A percentile compares a stretch with the other conserved stretches of the same genome.
phyloP scores from a whole-genome alignment of 2,888 invertebrate species.

The Hemaris fuciformis region DNA sequence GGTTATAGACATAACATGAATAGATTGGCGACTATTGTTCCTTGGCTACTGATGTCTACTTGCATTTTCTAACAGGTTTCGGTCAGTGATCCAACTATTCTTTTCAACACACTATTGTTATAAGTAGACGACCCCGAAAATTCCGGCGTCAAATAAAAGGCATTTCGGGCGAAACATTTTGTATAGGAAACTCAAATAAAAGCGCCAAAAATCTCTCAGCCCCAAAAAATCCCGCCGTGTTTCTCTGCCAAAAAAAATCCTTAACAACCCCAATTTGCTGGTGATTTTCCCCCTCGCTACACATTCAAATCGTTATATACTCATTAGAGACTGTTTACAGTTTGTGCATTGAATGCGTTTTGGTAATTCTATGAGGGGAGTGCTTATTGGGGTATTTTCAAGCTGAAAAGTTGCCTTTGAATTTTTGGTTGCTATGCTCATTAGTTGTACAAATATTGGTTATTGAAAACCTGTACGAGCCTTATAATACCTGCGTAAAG shows the following conservation, averaged over 20 bases:
- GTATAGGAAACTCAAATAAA: not conserved
- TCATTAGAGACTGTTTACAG: constrained; percentile 6
- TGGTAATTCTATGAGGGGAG: not conserved
- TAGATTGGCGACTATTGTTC: too few relatives aligned
- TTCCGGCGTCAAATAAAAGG: not conserved
- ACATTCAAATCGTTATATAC: constrained; percentile 3
- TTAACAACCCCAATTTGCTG: not conserved
- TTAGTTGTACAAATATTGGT: not conserved
- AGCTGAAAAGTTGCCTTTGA: not conserved
- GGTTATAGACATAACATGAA: too few relatives aligned
- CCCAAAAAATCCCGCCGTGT: not conserved
- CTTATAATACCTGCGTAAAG: not conserved
- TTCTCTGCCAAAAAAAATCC: not conserved
- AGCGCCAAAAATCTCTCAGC: not conserved
- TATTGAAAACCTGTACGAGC: not conserved
- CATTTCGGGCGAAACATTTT: not conserved
- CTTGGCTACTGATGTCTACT: too few relatives aligned
- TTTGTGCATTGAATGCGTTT: constrained; percentile 1
- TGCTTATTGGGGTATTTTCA: not conserved
- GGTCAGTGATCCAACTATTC: too few relatives aligned
- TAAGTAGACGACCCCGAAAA: not conserved
- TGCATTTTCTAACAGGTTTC: too few relatives aligned
- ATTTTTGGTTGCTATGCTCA: not conserved
- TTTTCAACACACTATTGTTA: not conserved
- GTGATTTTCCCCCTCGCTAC: constrained; percentile 2